Conservation (phyloP, 2,888 invertebrate species). For the Mesorhabditis spiculigera region DNA sequence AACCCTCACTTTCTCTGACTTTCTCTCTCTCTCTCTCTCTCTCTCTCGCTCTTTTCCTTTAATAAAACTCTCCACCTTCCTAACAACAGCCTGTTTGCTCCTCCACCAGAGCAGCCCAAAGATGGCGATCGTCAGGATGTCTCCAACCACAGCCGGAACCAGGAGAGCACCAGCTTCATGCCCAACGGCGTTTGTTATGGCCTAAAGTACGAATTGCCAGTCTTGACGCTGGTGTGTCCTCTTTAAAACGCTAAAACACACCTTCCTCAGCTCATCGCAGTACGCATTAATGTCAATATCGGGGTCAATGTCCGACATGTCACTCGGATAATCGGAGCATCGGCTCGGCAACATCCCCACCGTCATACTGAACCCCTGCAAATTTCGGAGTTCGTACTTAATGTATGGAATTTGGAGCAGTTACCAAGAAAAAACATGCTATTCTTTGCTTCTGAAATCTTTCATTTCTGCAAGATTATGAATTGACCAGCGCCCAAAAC, state of each 20-base stretch:
- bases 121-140: neutral
- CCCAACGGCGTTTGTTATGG: neutral
- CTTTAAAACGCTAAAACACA: neutral
- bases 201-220: neutral
- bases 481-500: too few relatives aligned
- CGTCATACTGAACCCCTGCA: slow-evolving; percentile 1
- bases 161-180: neutral
- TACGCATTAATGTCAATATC: neutral
- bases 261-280: neutral
- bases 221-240: neutral
- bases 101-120: neutral
- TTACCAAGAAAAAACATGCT: too few relatives aligned
- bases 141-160: neutral
- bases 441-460: too few relatives aligned
- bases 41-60: too few relatives aligned
- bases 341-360: slow-evolving; percentile 5
- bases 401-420: too few relatives aligned
- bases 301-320: neutral
- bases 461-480: too few relatives aligned
- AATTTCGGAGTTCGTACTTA: neutral
- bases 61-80: neutral
- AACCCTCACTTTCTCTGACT: too few relatives aligned
- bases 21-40: too few relatives aligned
- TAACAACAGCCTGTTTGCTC: neutral
- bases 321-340: neutral